Conservation (phyloP, 2,797 vertebrate genomes). For the Eurystomus glaucurus region DNA sequence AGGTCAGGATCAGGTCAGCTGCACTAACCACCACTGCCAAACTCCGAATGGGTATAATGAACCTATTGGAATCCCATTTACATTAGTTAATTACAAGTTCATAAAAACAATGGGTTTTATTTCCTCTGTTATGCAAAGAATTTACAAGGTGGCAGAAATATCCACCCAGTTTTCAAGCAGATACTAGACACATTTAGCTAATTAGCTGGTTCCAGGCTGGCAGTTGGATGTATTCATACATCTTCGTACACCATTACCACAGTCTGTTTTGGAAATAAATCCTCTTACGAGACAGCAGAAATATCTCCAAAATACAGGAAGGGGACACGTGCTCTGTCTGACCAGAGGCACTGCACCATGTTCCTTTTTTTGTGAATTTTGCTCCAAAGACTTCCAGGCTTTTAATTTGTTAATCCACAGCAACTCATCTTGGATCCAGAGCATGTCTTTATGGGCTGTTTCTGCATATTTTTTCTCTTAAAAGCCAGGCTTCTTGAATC, state of each 20-base stretch:
- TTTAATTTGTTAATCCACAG: constrained; percentile 50
- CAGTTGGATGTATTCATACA: not conserved
- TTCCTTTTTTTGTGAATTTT: not conserved
- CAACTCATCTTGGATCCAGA: constrained; percentile 31
- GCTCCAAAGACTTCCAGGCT: not conserved
- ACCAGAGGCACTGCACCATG: not conserved
- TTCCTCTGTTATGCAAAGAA: constrained; percentile 64
- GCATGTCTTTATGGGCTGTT: constrained; percentile 1
- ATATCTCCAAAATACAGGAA: not conserved
- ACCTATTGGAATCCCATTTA: constrained; percentile 58
- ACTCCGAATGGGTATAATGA: not conserved
- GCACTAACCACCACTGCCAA: not conserved
- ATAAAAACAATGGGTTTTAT: constrained; percentile 57
- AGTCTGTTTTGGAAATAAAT: not conserved
- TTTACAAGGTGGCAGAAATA: constrained; percentile 55
- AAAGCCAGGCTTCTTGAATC: constrained; percentile 52
- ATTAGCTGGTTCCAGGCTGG: not conserved
- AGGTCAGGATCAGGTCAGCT: not conserved
- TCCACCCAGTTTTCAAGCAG: not conserved
- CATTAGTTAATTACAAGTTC: constrained; percentile 56
- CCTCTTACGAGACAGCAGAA: not conserved
- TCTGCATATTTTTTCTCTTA: constrained; percentile 36
- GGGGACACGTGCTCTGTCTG: not conserved
- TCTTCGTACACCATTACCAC: not conserved
- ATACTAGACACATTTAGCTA: not conserved